phyloP scores from a whole-genome alignment of 2,797 vertebrate genomes.

The Pachyuromys duprasi region DNA sequence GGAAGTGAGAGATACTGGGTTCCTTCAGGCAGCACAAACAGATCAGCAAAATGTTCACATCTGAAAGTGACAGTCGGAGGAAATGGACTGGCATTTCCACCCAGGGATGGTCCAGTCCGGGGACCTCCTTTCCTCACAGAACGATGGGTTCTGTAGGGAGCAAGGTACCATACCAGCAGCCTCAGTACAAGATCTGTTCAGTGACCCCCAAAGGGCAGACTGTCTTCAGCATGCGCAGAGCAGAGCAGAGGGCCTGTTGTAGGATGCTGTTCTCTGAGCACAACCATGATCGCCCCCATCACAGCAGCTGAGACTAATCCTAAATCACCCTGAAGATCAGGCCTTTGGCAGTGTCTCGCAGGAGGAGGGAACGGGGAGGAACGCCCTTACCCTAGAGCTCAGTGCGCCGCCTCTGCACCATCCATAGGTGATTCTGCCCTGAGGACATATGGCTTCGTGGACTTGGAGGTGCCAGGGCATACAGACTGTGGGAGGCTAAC shows the following conservation, averaged over 20 bases:
- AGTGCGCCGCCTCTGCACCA: not conserved
- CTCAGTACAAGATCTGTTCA: not conserved
- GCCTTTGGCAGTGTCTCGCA: not conserved
- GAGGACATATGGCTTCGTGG: no score
- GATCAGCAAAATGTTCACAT: not conserved
- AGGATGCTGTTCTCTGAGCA: not conserved
- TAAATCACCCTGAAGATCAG: no score
- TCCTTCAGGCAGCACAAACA: constrained; percentile 18
- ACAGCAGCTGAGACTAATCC: not conserved
- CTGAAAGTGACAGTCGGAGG: not conserved
- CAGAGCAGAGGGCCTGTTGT: not conserved
- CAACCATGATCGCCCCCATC: not conserved
- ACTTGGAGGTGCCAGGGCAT: not conserved
- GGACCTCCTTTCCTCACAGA: not conserved
- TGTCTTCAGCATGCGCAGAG: fast-evolving
- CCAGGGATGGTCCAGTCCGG: fast-evolving
- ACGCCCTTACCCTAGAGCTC: not conserved
- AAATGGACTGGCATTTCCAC: fast-evolving
- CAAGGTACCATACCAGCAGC: not conserved
- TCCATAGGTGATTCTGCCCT: not conserved
- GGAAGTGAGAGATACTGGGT: not conserved
- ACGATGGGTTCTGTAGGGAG: fast-evolving
- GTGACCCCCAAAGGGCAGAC: not conserved
- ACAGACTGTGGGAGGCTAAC: not conserved
- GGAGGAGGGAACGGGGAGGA: not conserved